Conservation (phyloP, 2,888 invertebrate genomes). For the Acrocyrtus sp. region DNA sequence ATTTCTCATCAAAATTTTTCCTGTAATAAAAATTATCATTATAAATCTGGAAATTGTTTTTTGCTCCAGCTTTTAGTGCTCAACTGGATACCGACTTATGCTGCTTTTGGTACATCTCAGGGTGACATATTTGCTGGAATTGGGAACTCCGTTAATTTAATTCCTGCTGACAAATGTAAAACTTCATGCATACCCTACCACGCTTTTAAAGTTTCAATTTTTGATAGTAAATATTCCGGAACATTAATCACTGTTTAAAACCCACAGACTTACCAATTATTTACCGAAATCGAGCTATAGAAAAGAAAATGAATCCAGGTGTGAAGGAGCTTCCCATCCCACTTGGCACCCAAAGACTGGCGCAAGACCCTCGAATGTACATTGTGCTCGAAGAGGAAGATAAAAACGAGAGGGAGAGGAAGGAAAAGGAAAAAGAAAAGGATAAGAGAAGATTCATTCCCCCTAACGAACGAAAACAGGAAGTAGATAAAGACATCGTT, state of each 20-base stretch:
- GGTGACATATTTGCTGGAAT: constrained; percentile 62
- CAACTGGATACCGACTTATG: constrained; percentile 57
- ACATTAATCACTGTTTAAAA: background rate
- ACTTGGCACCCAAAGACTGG: constrained; percentile 46
- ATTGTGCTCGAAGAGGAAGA: constrained; percentile 56
- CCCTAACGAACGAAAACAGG: constrained; percentile 2
- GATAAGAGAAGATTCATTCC: constrained; percentile 34
- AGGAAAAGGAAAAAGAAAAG: constrained; percentile 46
- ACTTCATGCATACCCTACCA: background rate
- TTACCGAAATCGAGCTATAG: constrained; percentile 59
- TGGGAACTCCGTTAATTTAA: constrained; percentile 46
- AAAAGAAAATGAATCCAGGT: constrained; percentile 48
- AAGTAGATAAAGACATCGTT: constrained; percentile 18
- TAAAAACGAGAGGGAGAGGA: constrained; percentile 27
- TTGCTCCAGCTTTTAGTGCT: constrained; percentile 48
- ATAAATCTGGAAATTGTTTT: background rate
- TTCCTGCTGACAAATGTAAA: constrained; percentile 60
- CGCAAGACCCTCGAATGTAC: constrained; percentile 57
- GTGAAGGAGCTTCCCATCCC: constrained; percentile 44
- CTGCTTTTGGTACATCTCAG: constrained; percentile 58
- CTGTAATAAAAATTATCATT: background rate
- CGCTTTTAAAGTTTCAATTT: background rate
- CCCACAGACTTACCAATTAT: constrained; percentile 57
- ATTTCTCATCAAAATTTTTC: background rate
- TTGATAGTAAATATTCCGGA: background rate